Base-by-base conservation (phyloP, 1,140 invertebrate genomes). In the Drosophila pachea region DNA sequence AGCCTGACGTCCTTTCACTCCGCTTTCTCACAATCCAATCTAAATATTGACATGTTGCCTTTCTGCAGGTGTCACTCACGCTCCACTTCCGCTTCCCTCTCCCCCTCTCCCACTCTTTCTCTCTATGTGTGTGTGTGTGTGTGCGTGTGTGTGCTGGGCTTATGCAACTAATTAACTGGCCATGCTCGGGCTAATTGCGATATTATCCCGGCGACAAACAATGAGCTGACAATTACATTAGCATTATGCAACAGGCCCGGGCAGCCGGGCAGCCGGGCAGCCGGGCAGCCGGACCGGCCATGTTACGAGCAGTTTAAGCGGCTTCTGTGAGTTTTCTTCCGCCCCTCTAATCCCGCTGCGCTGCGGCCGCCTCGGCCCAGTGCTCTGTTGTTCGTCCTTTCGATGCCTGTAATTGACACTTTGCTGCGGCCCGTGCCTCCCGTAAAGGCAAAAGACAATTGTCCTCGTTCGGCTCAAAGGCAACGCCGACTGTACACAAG, bases 401-500 rank as follows among this genome's bases (percentile, higher is more conserved):
- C 72, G 47, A 55, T 67, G 60, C 22, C 73, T 84, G 79, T 78
- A 83, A 84, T 84, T 84, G 79, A 83, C 79, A 84, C 75, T 76
- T 76, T 70, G 60, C 42, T 42, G 45, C 45, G 45, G 7, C 16
- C 68, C 59, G 47, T 45, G 31, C 45, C n/a, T 42, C 31, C 36
- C 47, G 12, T 47, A 74, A 76, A 78, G 63, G 16, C 64, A 47
- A 69, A 83, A 83, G 62, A 84, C 76, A 84, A 76, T 79, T 79
- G 76, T 73, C 43, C 79, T 84, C 59, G 76, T 84, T 73, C 42
- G 14, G 29, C 55, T 40, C 73, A 76, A 67, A 65, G 52, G 45
- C 50, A 12, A 29, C 0, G 33, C 12, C 12, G 16, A 59, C 14
- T 7, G 62, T 43, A 9, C 49, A 6, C 29, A 35, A 63, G 33